Evolutionary conservation across 2,113 vertebrate genomes (phyloP).

Genomic region (Crypturellus undulatus): DNA sequence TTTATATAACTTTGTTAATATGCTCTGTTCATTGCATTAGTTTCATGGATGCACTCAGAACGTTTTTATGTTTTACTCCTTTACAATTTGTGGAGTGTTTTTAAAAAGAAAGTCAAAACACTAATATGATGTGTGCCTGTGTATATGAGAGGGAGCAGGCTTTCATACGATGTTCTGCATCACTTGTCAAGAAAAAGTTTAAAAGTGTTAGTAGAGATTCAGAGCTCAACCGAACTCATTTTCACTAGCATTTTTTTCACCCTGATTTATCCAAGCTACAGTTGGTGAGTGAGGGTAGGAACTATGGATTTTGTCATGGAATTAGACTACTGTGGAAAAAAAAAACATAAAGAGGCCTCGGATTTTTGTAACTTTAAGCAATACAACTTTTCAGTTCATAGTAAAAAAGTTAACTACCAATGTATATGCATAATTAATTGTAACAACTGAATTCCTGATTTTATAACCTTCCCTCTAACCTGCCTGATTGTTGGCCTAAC

Average conservation of each 20-base stretch:
- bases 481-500: background rate
- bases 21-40: background rate
- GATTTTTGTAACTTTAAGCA: background rate
- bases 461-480: background rate
- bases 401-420: background rate
- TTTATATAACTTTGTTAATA: background rate
- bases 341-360: background rate
- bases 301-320: background rate
- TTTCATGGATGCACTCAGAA: background rate
- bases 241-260: background rate
- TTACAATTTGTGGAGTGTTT: background rate
- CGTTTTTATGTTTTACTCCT: background rate
- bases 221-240: background rate
- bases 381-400: background rate
- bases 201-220: background rate
- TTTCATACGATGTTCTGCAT: background rate
- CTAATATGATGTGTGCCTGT: background rate
- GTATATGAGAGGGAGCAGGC: fast-evolving
- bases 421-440: too few relatives aligned
- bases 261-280: background rate
- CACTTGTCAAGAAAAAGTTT: background rate
- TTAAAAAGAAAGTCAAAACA: background rate
- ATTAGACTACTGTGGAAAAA: background rate
- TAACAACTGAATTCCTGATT: background rate
- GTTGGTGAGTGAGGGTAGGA: too few relatives aligned